Conservation (phyloP, 2,113 vertebrate genomes). For the Hippolais icterina region DNA sequence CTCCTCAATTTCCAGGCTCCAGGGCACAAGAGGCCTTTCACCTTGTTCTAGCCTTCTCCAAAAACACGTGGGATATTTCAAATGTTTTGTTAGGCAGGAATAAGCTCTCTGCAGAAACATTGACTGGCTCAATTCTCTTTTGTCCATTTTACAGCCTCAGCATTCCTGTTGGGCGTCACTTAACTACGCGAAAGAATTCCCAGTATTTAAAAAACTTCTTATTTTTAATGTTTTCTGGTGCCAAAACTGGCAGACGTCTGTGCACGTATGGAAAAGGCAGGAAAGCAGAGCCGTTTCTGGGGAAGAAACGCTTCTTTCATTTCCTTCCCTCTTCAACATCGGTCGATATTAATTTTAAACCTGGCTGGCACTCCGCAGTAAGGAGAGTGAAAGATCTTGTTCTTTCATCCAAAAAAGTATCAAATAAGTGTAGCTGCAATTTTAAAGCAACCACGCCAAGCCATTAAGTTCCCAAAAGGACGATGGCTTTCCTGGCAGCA, state of each 20-base stretch:
- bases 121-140: slow-evolving; percentile 15
- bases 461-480: slow-evolving; percentile 6
- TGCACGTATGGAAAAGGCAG: slow-evolving; percentile 26
- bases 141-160: background rate
- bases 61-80: background rate
- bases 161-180: background rate
- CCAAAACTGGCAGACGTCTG: slow-evolving; percentile 43
- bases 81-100: background rate
- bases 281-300: slow-evolving; percentile 34
- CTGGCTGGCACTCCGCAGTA: background rate
- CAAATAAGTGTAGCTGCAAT: background rate
- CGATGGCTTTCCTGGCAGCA: background rate
- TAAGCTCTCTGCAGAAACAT: background rate
- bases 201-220: slow-evolving; percentile 26
- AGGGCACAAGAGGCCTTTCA: background rate
- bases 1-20: background rate
- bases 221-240: slow-evolving; percentile 41
- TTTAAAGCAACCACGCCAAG: slow-evolving; percentile 3
- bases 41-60: background rate
- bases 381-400: slow-evolving; percentile 9
- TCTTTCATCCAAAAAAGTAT: slow-evolving; percentile 29
- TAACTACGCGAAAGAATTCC: slow-evolving; percentile 35
- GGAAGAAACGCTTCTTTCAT: slow-evolving; percentile 59
- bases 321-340: slow-evolving; percentile 7
- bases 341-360: slow-evolving; percentile 50